Evolutionary conservation across 2,797 vertebrate species (phyloP).

Genomic region (Numenius phaeopus): DNA sequence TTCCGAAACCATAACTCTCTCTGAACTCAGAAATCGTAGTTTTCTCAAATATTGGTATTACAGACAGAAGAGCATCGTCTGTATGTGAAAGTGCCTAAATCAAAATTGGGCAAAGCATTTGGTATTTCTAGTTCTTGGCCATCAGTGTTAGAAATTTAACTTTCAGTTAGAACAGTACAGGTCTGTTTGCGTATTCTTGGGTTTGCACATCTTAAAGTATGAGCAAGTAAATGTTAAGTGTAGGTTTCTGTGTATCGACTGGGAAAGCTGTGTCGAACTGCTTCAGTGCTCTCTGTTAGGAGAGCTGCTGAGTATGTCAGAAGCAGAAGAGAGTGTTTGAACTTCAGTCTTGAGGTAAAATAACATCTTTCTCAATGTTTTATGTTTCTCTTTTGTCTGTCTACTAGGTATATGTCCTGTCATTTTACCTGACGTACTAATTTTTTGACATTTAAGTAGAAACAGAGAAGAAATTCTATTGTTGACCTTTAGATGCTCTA

Average conservation of each 20-base stretch:
- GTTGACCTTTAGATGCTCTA: background rate
- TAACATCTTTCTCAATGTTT: background rate
- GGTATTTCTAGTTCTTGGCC: background rate
- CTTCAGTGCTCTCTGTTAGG: background rate
- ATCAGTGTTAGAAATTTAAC: background rate
- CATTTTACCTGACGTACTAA: background rate
- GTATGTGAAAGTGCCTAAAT: too few species aligned
- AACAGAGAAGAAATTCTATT: background rate
- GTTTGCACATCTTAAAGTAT: background rate
- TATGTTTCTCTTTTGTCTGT: background rate
- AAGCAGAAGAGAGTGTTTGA: background rate
- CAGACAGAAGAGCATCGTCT: fast-evolving
- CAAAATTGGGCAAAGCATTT: background rate
- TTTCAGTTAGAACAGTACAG: background rate
- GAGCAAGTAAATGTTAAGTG: background rate
- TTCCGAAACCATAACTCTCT: fast-evolving
- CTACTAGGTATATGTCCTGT: background rate
- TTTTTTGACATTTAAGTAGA: background rate
- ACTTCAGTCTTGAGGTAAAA: background rate
- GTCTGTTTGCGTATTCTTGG: background rate
- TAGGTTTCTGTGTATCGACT: background rate
- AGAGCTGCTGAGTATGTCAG: background rate
- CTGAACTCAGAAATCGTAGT: fast-evolving
- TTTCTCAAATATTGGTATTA: background rate
- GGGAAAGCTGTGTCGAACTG: background rate